Conservation (phyloP, 2,113 vertebrate genomes). For the Calidris pygmaea region DNA sequence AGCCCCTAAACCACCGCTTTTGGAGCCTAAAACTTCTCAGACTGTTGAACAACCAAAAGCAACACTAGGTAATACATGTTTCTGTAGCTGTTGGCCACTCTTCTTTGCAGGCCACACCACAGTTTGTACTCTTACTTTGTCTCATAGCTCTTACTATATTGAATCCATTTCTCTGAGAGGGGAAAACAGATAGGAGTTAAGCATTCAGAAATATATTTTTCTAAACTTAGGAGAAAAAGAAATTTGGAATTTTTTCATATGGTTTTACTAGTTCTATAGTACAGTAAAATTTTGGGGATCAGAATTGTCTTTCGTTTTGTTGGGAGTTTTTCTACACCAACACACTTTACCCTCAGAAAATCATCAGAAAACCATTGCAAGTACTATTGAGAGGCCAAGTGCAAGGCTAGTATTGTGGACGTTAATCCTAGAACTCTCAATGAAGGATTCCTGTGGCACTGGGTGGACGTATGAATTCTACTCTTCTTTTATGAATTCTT, state of each 20-base stretch:
- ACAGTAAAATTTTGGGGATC: not conserved
- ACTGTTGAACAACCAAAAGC: conserved; percentile 34
- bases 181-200: not conserved
- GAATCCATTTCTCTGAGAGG: not conserved
- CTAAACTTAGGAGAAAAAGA: not conserved
- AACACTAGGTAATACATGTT: conserved; percentile 35
- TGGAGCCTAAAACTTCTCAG: conserved; percentile 42
- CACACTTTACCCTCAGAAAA: not conserved
- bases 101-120: not conserved
- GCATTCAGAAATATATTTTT: not conserved
- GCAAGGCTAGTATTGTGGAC: not conserved
- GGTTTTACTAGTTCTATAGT: not conserved
- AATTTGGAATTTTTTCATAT: not conserved
- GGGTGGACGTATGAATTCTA: not conserved
- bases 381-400: not conserved
- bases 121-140: not conserved
- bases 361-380: not conserved
- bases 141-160: not conserved
- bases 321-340: not conserved
- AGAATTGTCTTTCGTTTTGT: not conserved
- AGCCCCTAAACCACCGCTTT: conserved; percentile 44
- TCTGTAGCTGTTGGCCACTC: not conserved
- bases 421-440: not conserved
- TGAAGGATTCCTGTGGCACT: not conserved
- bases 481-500: not conserved